A percentile compares a stretch with the other conserved stretches of the same genome.
These are phyloP conservation scores for Vanessa cardui DNA, from an alignment of 2,888 invertebrate genomes.

Conservation along the genomic window DNA sequence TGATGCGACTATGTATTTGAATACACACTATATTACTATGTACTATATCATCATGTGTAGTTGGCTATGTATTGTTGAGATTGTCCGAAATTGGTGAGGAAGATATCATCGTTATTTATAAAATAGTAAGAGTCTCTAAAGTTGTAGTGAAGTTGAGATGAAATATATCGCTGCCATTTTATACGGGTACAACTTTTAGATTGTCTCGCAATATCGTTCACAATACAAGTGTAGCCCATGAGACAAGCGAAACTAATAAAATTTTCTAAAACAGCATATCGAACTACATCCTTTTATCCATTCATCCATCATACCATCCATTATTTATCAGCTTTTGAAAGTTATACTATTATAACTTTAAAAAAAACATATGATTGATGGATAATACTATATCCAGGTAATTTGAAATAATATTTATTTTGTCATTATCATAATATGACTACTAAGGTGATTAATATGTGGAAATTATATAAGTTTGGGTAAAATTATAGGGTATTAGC, in stretches of 20 bases:
- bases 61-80: too few relatives aligned
- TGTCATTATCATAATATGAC: too few relatives aligned
- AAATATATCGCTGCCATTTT: neutral
- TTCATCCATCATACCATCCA: neutral
- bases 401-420: neutral
- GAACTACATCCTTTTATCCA: slow-evolving; percentile 1
- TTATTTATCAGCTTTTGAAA: slow-evolving; percentile 35
- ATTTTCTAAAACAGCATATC: slow-evolving; percentile 22
- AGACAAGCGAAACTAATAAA: slow-evolving; percentile 25
- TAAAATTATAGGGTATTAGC: too few relatives aligned
- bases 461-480: too few relatives aligned
- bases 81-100: too few relatives aligned
- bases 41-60: too few relatives aligned
- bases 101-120: too few relatives aligned
- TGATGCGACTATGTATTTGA: too few relatives aligned
- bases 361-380: slow-evolving; percentile 9
- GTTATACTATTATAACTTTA: slow-evolving; percentile 11
- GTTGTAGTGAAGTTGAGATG: neutral
- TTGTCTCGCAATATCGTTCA: slow-evolving; percentile 15
- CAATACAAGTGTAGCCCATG: slow-evolving; percentile 7
- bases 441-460: too few relatives aligned
- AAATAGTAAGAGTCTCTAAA: neutral
- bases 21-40: too few relatives aligned
- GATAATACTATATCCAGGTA: neutral
- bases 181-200: slow-evolving; percentile 12